Evolutionary conservation across 2,888 invertebrate genomes (phyloP).

Genomic region (Muschampia plurimacula): DNA sequence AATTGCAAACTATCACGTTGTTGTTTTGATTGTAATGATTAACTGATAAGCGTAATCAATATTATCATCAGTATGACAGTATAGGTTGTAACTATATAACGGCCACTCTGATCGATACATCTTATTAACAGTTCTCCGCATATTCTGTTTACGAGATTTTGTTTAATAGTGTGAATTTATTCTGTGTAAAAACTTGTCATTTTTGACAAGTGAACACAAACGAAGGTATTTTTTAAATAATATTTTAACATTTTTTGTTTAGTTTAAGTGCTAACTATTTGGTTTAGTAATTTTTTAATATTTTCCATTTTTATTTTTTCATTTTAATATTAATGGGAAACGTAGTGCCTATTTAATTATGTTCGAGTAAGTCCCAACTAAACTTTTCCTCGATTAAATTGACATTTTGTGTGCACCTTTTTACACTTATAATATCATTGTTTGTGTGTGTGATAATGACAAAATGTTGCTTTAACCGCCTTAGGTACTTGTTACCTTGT

Average conservation of each 20-base stretch:
- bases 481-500: too few relatives aligned
- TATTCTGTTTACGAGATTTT: background rate
- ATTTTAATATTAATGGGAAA: too few relatives aligned
- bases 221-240: background rate
- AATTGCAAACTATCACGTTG: slow-evolving; percentile 35
- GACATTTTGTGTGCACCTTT: too few relatives aligned
- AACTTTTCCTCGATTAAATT: too few relatives aligned
- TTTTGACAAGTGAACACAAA: background rate
- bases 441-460: too few relatives aligned
- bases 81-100: slow-evolving; percentile 21
- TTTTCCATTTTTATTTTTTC: too few relatives aligned
- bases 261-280: too few relatives aligned
- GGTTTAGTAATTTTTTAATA: too few relatives aligned
- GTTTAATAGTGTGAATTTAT: background rate
- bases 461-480: too few relatives aligned
- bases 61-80: slow-evolving; percentile 10
- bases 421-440: too few relatives aligned
- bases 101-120: background rate
- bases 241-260: background rate
- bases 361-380: too few relatives aligned
- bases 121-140: background rate
- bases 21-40: slow-evolving; percentile 42
- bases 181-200: background rate
- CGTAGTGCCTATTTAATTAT: too few relatives aligned
- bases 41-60: slow-evolving; percentile 26